Conservation (phyloP, 1,140 invertebrate species). For the Marisa cornuarietis region DNA sequence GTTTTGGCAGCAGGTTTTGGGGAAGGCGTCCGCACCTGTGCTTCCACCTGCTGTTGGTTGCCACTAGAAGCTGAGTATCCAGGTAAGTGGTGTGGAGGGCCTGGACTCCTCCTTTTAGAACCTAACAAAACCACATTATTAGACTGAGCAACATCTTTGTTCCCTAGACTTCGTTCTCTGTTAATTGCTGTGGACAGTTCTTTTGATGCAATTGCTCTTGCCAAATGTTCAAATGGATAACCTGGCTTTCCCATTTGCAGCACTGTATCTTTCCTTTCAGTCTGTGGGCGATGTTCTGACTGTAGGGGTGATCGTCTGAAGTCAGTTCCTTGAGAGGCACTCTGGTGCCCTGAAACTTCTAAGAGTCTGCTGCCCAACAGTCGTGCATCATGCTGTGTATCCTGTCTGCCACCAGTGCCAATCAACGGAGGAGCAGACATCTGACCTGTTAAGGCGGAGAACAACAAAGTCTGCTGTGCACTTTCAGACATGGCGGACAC, state of each 20-base stretch:
- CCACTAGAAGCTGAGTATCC: neutral
- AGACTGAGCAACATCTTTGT: neutral
- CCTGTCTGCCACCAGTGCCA: too few relatives aligned
- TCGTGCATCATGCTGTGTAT: slow-evolving; percentile 5
- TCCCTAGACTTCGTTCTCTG: neutral
- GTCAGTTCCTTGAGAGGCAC: neutral
- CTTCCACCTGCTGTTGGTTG: slow-evolving; percentile 5
- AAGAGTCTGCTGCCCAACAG: neutral
- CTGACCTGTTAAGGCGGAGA: slow-evolving; percentile 34
- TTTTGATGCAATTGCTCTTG: neutral
- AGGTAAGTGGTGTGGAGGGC: neutral
- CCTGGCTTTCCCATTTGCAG: neutral
- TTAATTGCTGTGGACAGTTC: too few relatives aligned
- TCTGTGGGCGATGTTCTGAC: neutral
- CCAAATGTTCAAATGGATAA: slow-evolving; percentile 8
- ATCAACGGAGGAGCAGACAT: slow-evolving; percentile 26
- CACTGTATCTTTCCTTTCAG: neutral
- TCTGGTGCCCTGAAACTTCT: neutral
- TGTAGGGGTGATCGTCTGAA: neutral
- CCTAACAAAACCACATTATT: neutral
- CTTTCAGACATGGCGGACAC: slow-evolving; percentile 34
- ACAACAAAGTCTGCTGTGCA: slow-evolving; percentile 20
- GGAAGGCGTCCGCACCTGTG: slow-evolving; percentile 1
- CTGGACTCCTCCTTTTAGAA: too few relatives aligned
- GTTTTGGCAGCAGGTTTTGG: slow-evolving; percentile 1